These are phyloP conservation scores for Phalanger gymnotis DNA, from an alignment of 2,797 vertebrate genomes.

Conservation along the genomic window DNA sequence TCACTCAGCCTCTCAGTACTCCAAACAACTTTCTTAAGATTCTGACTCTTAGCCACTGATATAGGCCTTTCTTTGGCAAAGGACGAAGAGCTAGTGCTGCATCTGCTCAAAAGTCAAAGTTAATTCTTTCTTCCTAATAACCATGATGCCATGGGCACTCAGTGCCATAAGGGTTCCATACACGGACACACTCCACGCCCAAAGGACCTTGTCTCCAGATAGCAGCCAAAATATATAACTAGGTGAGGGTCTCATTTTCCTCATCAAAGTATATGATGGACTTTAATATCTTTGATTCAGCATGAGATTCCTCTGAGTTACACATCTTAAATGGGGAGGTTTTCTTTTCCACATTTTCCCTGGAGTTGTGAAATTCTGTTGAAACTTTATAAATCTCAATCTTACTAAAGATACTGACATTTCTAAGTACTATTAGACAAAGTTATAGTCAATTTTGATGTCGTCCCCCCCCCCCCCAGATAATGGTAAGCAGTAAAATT, in stretches of 20 bases:
- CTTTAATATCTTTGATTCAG: constrained; percentile 33
- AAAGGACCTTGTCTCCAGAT: constrained; percentile 22
- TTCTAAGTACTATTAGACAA: constrained; percentile 26
- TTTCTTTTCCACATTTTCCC: constrained; percentile 25
- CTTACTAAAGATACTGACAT: constrained; percentile 58
- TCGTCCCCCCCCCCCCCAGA: constrained; percentile 66
- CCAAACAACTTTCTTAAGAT: neutral
- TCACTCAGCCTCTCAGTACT: neutral
- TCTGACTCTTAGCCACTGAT: constrained; percentile 87
- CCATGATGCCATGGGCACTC: constrained; percentile 56
- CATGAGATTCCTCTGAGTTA: constrained; percentile 48
- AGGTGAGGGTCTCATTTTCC: neutral
- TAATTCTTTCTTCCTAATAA: constrained; percentile 77
- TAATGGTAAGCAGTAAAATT: constrained; percentile 63
- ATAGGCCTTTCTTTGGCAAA: constrained; percentile 91
- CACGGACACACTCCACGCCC: constrained; percentile 45
- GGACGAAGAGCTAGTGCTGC: constrained; percentile 91
- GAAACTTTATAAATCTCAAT: constrained; percentile 58
- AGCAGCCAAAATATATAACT: neutral
- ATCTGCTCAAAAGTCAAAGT: constrained; percentile 86
- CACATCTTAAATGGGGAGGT: constrained; percentile 35
- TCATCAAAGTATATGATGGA: neutral
- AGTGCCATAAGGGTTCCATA: constrained; percentile 51
- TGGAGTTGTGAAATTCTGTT: constrained; percentile 54
- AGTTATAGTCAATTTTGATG: constrained; percentile 47